These are phyloP conservation scores for Pseudopodoces humilis DNA, from an alignment of 2,113 vertebrate species.

Conservation along the genomic window DNA sequence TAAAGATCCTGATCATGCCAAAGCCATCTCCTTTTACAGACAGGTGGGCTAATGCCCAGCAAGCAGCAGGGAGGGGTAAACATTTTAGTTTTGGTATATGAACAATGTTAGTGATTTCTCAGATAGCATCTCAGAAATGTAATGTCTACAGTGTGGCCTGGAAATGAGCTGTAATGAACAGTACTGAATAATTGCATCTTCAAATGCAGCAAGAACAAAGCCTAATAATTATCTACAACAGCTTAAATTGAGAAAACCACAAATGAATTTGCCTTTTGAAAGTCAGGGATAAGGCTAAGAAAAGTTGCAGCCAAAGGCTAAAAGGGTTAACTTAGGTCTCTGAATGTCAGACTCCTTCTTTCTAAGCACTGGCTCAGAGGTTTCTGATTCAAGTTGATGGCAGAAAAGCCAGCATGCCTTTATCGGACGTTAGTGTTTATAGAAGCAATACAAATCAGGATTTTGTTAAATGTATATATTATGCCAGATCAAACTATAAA, in stretches of 20 bases:
- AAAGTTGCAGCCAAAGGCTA: background rate
- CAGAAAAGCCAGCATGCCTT: constrained; percentile 76
- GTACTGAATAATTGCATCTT: constrained; percentile 62
- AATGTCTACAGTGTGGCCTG: constrained; percentile 59
- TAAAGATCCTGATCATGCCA: background rate
- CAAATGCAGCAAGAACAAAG: constrained; percentile 67
- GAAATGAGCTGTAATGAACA: constrained; percentile 69
- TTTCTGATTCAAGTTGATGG: constrained; percentile 60
- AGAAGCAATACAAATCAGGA: constrained; percentile 79
- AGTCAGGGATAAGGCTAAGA: constrained; percentile 31
- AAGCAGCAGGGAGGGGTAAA: background rate
- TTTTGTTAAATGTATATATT: constrained; percentile 78
- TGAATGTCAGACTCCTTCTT: constrained; percentile 15
- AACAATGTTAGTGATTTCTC: constrained; percentile 57
- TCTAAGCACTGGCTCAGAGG: constrained; percentile 58
- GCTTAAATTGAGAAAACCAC: constrained; percentile 51
- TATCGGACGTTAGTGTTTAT: constrained; percentile 77
- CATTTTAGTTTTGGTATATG: constrained; percentile 4
- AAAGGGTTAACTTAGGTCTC: constrained; percentile 65
- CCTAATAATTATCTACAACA: constrained; percentile 57
- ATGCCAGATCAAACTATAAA: constrained; percentile 78
- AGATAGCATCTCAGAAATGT: constrained; percentile 60
- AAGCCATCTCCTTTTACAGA: background rate
- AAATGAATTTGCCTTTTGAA: constrained; percentile 35
- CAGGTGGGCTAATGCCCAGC: background rate